Evolutionary conservation across 1,140 invertebrate species (phyloP).

Genomic region (Drosophila pectinifera): DNA sequence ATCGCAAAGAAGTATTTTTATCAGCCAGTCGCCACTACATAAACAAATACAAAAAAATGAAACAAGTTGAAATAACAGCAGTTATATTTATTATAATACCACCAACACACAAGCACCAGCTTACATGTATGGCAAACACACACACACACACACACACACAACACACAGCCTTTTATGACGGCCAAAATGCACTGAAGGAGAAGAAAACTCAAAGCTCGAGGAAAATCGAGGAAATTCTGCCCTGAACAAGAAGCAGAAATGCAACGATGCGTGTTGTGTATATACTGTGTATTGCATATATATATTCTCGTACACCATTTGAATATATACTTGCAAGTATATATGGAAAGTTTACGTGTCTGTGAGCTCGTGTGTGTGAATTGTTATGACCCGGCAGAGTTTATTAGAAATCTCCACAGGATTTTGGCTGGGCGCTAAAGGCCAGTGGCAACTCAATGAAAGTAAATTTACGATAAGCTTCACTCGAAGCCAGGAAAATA

Average conservation of each 20-base stretch:
- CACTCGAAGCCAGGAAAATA: not conserved
- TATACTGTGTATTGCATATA: conserved; percentile 39
- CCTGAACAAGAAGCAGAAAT: conserved; percentile 23
- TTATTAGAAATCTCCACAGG: conserved; percentile 14
- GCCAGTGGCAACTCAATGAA: not conserved
- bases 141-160: conserved; percentile 16
- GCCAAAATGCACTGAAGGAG: conserved; percentile 38
- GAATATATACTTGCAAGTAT: conserved; percentile 14
- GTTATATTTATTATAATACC: conserved; percentile 15
- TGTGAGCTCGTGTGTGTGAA: conserved; percentile 11
- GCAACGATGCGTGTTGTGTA: conserved; percentile 45
- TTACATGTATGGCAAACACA: conserved; percentile 37
- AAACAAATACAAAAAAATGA: not conserved
- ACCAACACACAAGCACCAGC: conserved; percentile 33
- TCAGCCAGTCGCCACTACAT: conserved; percentile 26
- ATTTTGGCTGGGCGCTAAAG: too few species aligned
- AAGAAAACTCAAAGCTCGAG: conserved; percentile 31
- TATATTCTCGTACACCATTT: conserved; percentile 12
- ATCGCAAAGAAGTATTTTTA: conserved; percentile 76
- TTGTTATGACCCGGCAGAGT: conserved; percentile 17
- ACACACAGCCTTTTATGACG: conserved; percentile 25
- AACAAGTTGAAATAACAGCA: not conserved
- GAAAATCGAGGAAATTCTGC: conserved; percentile 27
- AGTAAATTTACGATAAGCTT: not conserved
- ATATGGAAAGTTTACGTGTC: conserved; percentile 4